phyloP scores from a whole-genome alignment of 2,113 vertebrate species.

The Poecile atricapillus region DNA sequence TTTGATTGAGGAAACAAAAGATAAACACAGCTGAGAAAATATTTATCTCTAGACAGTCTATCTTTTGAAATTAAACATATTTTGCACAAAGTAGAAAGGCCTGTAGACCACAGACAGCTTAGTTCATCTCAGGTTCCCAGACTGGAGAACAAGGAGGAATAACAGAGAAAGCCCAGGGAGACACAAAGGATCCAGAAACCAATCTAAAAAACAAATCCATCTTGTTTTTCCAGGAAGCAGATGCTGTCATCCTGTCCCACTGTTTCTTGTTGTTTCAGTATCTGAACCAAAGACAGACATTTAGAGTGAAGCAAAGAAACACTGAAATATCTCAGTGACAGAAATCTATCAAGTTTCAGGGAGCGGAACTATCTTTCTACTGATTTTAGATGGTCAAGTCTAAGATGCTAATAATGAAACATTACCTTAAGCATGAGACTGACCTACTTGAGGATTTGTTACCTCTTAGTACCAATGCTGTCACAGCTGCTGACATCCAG shows the following conservation, averaged over 20 bases:
- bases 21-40: constrained; percentile 2
- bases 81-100: not conserved
- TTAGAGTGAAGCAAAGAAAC: not conserved
- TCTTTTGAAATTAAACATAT: not conserved
- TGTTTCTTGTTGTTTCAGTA: not conserved
- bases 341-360: not conserved
- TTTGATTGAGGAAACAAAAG: not conserved
- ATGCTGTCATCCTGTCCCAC: not conserved
- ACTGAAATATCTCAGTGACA: fast-evolving
- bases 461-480: not conserved
- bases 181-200: not conserved
- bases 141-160: not conserved
- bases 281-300: not conserved
- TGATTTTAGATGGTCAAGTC: not conserved
- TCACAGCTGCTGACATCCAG: not conserved
- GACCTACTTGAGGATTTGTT: not conserved
- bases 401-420: not conserved
- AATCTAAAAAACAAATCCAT: not conserved
- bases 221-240: not conserved
- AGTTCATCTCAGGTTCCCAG: not conserved
- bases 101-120: not conserved
- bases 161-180: not conserved
- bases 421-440: not conserved
- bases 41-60: not conserved
- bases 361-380: not conserved